Evolutionary conservation across 2,797 vertebrate species (phyloP).

Genomic region (Mareca penelope): DNA sequence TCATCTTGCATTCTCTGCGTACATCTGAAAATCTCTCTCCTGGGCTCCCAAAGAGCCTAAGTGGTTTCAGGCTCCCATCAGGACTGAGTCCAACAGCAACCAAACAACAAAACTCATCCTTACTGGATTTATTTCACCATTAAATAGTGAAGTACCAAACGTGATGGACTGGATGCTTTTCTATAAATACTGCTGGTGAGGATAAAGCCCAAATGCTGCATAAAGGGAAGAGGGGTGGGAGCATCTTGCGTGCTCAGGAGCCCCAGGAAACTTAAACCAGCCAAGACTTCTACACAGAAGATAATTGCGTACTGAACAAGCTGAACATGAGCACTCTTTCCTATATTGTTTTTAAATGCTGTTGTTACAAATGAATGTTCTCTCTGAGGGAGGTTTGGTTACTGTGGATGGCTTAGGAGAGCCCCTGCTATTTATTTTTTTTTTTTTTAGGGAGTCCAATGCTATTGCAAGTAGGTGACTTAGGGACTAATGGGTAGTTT

Average conservation of each 20-base stretch:
- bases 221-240: background rate
- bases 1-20: constrained; percentile 48
- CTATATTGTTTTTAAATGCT: background rate
- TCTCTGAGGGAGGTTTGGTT: background rate
- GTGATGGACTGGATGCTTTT: background rate
- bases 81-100: background rate
- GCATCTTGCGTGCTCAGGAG: background rate
- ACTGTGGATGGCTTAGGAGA: background rate
- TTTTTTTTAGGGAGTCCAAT: constrained; percentile 34
- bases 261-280: background rate
- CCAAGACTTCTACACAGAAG: background rate
- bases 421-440: constrained; percentile 43
- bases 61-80: background rate
- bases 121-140: background rate
- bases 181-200: background rate
- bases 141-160: constrained; percentile 40
- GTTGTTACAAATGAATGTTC: background rate
- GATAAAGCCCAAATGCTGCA: background rate
- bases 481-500: background rate
- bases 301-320: background rate
- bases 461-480: background rate
- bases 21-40: constrained; percentile 45
- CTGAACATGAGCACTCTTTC: background rate
- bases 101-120: background rate
- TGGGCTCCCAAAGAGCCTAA: background rate